These are phyloP conservation scores for Myotis planiceps DNA, from an alignment of 2,797 vertebrate genomes.

Conservation along the genomic window DNA sequence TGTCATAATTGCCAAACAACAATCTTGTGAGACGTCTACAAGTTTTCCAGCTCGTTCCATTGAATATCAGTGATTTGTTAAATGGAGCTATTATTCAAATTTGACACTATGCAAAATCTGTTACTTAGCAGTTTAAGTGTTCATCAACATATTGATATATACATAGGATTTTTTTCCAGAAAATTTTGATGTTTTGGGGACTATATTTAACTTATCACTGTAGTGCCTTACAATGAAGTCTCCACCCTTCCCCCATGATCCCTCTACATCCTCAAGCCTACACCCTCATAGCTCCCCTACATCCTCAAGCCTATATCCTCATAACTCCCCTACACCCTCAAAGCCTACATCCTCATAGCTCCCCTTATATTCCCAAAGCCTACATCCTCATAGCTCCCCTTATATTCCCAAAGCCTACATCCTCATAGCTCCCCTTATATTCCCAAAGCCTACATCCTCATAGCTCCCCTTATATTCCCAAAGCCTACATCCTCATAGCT, in stretches of 20 bases:
- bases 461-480: no score
- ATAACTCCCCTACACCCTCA: no score
- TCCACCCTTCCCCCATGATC: accelerated
- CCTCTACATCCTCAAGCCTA: background rate
- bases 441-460: no score
- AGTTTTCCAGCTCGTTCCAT: background rate
- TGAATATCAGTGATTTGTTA: slow-evolving; percentile 23
- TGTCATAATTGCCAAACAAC: background rate
- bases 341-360: no score
- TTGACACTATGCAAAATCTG: slow-evolving; percentile 29
- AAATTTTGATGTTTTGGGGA: background rate
- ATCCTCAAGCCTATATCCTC: no score
- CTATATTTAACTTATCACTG: background rate
- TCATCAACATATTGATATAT: background rate
- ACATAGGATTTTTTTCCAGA: background rate
- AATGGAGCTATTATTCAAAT: slow-evolving; percentile 27
- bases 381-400: background rate
- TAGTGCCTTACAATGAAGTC: background rate
- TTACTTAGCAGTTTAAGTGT: background rate
- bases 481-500: no score
- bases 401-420: no score
- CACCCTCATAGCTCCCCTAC: no score
- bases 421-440: background rate
- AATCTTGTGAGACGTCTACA: background rate
- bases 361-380: no score